Conservation (phyloP, 2,888 invertebrate species). For the Agrotis exclamationis region DNA sequence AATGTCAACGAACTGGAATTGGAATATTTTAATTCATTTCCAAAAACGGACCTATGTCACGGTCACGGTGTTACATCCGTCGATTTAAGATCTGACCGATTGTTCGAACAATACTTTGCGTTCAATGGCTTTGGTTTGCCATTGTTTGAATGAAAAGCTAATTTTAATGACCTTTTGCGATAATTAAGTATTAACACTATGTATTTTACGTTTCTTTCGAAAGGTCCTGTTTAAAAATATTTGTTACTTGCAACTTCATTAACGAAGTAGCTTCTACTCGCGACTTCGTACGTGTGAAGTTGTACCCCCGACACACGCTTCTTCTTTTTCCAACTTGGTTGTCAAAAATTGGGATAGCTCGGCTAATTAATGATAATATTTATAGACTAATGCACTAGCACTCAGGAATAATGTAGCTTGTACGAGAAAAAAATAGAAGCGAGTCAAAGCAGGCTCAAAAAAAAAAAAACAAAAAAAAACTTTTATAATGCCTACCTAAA, state of each 20-base stretch:
- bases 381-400: no score
- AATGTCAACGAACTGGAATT: conserved; percentile 49
- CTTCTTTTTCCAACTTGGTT: no score
- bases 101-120: conserved; percentile 55
- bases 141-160: conserved; percentile 14
- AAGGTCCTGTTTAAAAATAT: background rate
- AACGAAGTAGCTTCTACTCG: no score
- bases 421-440: no score
- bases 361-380: no score
- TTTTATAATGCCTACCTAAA: no score
- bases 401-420: no score
- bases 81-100: conserved; percentile 69
- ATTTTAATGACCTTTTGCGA: conserved; percentile 16
- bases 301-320: no score
- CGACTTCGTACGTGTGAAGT: no score
- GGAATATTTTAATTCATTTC: conserved; percentile 31
- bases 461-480: no score
- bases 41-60: conserved; percentile 45
- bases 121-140: conserved; percentile 31
- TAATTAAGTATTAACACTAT: conserved; percentile 7
- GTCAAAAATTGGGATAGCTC: no score
- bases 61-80: conserved; percentile 39
- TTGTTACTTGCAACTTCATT: background rate
- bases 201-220: background rate
- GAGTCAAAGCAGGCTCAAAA: no score